phyloP scores from a whole-genome alignment of 2,113 vertebrate species.

The Leptocoma aspasia region DNA sequence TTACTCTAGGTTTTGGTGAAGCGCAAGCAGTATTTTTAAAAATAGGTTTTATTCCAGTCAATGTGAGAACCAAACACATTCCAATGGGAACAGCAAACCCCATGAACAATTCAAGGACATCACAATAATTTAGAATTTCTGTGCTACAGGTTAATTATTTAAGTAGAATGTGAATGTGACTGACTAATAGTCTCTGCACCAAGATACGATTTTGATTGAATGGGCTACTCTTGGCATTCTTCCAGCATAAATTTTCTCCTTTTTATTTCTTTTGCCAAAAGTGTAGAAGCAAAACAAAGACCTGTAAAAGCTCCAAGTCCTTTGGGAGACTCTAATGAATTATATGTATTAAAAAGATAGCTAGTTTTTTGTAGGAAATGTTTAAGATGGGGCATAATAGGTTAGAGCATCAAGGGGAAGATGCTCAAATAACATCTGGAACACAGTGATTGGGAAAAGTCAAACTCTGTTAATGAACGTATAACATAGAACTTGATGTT shows the following conservation, averaged over 20 bases:
- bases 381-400: neutral
- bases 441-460: neutral
- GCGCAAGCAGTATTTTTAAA: neutral
- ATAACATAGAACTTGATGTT: neutral
- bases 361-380: neutral
- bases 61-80: neutral
- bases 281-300: conserved; percentile 25
- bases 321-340: conserved; percentile 10
- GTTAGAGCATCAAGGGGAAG: neutral
- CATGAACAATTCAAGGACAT: conserved; percentile 20
- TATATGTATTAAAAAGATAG: neutral
- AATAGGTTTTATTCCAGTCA: neutral
- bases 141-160: conserved; percentile 52
- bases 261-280: conserved; percentile 41
- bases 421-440: neutral
- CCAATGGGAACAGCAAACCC: neutral
- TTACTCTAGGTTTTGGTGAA: neutral
- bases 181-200: conserved; percentile 34
- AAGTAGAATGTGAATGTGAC: conserved; percentile 28
- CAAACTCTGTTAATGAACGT: neutral
- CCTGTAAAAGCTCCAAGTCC: conserved; percentile 3
- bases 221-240: neutral
- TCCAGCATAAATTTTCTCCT: conserved; percentile 13
- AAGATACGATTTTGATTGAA: conserved; percentile 58
- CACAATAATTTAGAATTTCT: conserved; percentile 15